phyloP scores from a whole-genome alignment of 2,113 vertebrate species.

The Aix galericulata region DNA sequence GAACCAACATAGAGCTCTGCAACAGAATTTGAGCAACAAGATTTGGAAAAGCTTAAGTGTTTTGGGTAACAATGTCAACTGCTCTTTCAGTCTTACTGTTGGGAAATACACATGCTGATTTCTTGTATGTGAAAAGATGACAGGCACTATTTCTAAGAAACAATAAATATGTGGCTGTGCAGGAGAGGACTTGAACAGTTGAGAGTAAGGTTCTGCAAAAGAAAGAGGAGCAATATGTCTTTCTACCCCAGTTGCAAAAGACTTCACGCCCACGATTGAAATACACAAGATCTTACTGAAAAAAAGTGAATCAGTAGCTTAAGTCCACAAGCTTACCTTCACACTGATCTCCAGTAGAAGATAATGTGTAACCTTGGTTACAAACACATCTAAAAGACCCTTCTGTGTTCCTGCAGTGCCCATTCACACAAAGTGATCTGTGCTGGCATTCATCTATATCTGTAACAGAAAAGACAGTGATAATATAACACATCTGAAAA shows the following conservation, averaged over 20 bases:
- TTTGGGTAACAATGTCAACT: background rate
- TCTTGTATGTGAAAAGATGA: background rate
- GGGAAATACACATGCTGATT: background rate
- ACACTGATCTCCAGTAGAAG: slow-evolving; percentile 85
- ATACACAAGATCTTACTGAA: background rate
- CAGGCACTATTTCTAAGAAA: background rate
- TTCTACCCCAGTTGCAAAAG: background rate
- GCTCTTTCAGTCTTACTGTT: background rate
- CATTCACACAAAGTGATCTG: slow-evolving; percentile 80
- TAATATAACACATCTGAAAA: background rate
- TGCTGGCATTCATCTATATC: slow-evolving; percentile 93
- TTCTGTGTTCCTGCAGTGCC: slow-evolving; percentile 90
- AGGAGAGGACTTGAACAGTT: background rate
- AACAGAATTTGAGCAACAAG: slow-evolving; percentile 2
- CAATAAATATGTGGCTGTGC: background rate
- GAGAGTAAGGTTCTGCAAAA: background rate
- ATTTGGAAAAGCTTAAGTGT: background rate
- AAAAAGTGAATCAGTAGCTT: background rate
- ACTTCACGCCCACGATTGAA: background rate
- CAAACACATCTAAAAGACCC: slow-evolving; percentile 92
- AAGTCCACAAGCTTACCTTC: slow-evolving; percentile 80
- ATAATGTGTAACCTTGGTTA: slow-evolving; percentile 82
- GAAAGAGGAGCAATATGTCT: background rate
- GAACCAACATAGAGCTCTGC: background rate
- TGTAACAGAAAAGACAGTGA: slow-evolving; percentile 50